Conservation (phyloP, 1,140 invertebrate species). For the Colletes gigas region DNA sequence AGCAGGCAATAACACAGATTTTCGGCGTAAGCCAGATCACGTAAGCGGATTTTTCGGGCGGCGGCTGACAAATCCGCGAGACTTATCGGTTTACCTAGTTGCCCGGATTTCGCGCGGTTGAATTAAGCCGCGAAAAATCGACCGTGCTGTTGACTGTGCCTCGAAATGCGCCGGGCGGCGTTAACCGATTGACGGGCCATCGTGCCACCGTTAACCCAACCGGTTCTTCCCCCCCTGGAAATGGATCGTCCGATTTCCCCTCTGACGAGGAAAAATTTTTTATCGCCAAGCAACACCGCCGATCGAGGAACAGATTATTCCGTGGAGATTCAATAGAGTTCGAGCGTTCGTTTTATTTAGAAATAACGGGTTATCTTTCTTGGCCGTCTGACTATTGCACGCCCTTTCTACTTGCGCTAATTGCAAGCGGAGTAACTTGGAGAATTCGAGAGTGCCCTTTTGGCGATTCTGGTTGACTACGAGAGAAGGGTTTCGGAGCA, state of each 20-base stretch:
- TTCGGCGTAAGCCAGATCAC: conserved; percentile 45
- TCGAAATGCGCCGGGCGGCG: conserved; percentile 2
- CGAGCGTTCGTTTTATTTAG: too few relatives aligned
- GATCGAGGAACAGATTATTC: too few relatives aligned
- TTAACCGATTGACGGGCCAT: conserved; percentile 20
- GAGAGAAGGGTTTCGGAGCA: background rate
- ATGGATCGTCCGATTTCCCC: background rate
- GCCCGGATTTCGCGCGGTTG: conserved; percentile 48
- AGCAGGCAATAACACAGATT: conserved; percentile 51
- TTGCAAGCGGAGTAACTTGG: too few relatives aligned
- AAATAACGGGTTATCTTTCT: too few relatives aligned
- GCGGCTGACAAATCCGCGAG: conserved; percentile 53
- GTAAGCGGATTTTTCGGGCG: conserved; percentile 61
- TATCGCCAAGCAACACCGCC: too few relatives aligned
- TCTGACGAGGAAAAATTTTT: background rate
- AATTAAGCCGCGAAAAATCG: conserved; percentile 55
- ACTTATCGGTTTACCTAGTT: conserved; percentile 62
- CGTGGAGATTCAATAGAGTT: too few relatives aligned
- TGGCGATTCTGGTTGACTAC: too few relatives aligned
- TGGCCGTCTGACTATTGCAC: too few relatives aligned
- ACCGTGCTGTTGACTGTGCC: conserved; percentile 48
- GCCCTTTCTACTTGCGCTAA: too few relatives aligned
- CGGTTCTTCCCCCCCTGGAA: background rate
- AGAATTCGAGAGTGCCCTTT: too few relatives aligned
- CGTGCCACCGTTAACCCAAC: conserved; percentile 3